Evolutionary conservation across 2,113 vertebrate genomes (phyloP), one percentile per base, ranked within the genome.

Genomic region (Cathartes aura): DNA sequence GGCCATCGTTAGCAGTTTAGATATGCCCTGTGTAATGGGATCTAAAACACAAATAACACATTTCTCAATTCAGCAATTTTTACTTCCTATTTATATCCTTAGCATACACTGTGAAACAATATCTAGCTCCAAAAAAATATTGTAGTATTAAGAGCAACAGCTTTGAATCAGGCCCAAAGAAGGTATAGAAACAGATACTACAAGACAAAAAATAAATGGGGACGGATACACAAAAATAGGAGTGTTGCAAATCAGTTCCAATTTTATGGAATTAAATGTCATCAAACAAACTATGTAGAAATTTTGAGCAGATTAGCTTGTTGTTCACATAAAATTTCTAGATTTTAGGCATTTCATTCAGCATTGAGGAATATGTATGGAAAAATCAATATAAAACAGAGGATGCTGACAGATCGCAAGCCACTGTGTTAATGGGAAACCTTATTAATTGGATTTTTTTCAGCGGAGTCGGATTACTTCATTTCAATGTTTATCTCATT

Each of bases 11-110:
- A 56, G 34, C 50, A 58, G 12, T 58, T 84, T 53, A 43, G 45
- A 40, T 32, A 60, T 26, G 9, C 24, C 2, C 1, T 7, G 0
- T 24, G 26, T 30, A 63, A 82, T 0, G 3, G 42, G 9, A 62
- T n/a, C 62, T 43, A 62, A 82, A 85, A 0, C 38, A 78, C 34
- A 53, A 67, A 71, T 22, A 82, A 17, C 8, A 34, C 30, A 10
- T 12, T 42, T 2, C n/a, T 75, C 56, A 38, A 15, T 43, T 84
- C 55, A 70, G 26, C 53, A 56, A 27, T 40, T 89, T 79, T 83
- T 55, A 45, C 27, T 94, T 93, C 32, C 27, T 84, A 17, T 76
- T 80, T 87, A n/a, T 73, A 60, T 38, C 22, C 32, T 74, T 18
- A 66, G 16, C 27, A 30, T 63, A 42, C 10, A 3, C 30, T 47